Evolutionary conservation across 2,113 vertebrate genomes (phyloP), one percentile per base, ranked within the genome.

Genomic region (Zosterops hypoxanthus): DNA sequence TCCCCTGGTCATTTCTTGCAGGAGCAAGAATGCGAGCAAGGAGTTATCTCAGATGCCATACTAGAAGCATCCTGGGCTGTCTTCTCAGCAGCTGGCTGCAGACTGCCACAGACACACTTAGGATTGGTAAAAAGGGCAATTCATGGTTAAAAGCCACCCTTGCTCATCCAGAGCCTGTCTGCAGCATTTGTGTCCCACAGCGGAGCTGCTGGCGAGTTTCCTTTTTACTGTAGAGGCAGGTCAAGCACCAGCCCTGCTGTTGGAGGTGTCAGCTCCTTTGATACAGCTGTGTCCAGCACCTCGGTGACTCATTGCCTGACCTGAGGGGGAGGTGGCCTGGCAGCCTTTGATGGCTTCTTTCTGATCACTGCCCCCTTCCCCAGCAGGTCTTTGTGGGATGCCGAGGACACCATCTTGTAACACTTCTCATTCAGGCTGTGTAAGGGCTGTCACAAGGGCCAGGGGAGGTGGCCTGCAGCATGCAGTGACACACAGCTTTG

Each of bases 321-420:
- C 96, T n/a, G 52, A 72, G 94, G 94, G 92, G 92, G 93, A 87
- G 88, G 89, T 69, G 81, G 14, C 0, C 0, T 1, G 11, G 10
- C 73, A 47, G 93, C 93, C 90, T 95, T 96, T 96, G 90, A 93
- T 34, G 93, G 50, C 71, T 91, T 70, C 82, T 63, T 90, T 96
- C 93, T 96, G 90, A 96, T 95, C 70, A 1, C 73, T 29, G 50
- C 63, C 87, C 71, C 72, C 75, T 88, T 90, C 70, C 79, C 82
- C 59, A 25, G 82, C 87, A 86, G 83, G 76, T 82, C 86, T 92
- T 77, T 92, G 94, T 86, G 82, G 71, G 75, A 56, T 66, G 85
- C 90, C 75, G 82, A 81, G 85, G 92, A 95, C 75, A 90, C 85
- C 81, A 11, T 81, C 88, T 66, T 94, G 87, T 77, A 95, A 86